A percentile compares a stretch with the other conserved stretches of the same genome.
Conservation (phyloP, 2,888 invertebrate species). For the Augiades crinisus region DNA sequence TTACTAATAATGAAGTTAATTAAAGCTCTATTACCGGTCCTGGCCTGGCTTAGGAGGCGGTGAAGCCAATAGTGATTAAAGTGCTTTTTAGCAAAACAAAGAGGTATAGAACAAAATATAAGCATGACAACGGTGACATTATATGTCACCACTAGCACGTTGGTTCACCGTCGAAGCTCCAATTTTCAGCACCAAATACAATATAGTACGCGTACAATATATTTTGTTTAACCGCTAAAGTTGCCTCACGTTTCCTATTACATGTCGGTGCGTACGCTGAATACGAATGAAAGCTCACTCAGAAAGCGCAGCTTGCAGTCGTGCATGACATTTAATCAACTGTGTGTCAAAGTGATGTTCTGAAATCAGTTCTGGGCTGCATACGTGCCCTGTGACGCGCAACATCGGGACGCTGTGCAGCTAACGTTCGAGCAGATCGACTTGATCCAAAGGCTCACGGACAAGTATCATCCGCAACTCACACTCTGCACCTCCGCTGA, state of each 20-base stretch:
- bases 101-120: no score
- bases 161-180: no score
- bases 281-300: conserved; percentile 36
- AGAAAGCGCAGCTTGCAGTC: conserved; percentile 37
- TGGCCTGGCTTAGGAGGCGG: no score
- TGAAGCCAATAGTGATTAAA: no score
- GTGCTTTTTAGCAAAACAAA: no score
- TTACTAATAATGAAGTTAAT: no score
- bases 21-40: no score
- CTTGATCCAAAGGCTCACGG: conserved; percentile 90
- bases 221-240: conserved; percentile 29
- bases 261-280: conserved; percentile 45
- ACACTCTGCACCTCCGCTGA: conserved; percentile 89
- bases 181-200: no score
- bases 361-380: conserved; percentile 91
- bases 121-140: no score
- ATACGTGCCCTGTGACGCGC: conserved; percentile 91
- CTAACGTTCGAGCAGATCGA: conserved; percentile 93
- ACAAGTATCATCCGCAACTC: conserved; percentile 89
- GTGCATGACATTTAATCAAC: conserved; percentile 61
- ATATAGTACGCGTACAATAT: conserved; percentile 10
- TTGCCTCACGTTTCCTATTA: conserved; percentile 42
- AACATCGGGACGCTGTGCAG: conserved; percentile 92
- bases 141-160: no score
- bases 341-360: conserved; percentile 42